Percentiles rank a stretch among this genome's conserved stretches.
Evolutionary conservation across 2,888 invertebrate genomes (phyloP).

Genomic region (Petrolisthes manimaculis): DNA sequence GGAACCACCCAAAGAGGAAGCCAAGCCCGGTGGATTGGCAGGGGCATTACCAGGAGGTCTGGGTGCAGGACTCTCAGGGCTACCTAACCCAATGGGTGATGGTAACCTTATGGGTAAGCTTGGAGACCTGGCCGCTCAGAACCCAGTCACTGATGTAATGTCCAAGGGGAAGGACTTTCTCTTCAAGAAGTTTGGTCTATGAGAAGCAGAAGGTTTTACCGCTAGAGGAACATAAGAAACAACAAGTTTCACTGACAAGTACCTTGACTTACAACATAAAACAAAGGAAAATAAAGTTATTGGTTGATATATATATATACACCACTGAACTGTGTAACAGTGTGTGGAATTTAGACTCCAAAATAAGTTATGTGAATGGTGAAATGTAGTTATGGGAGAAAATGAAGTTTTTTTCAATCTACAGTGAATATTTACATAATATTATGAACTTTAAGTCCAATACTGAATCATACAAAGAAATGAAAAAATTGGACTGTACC

Average conservation of each 20-base stretch:
- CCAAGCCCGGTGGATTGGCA: constrained; percentile 60
- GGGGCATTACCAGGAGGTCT: constrained; percentile 64
- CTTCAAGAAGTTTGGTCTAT: constrained; percentile 93
- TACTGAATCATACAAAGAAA: no score
- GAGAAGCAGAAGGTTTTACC: constrained; percentile 68
- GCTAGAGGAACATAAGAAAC: not conserved
- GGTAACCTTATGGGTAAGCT: constrained; percentile 63
- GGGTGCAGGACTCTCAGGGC: constrained; percentile 56
- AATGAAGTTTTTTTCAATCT: no score
- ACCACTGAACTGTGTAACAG: no score
- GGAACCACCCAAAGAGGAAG: constrained; percentile 33
- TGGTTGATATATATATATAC: no score
- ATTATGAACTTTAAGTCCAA: no score
- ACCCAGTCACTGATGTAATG: constrained; percentile 89
- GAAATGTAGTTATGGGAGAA: not conserved
- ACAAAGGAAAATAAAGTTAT: no score
- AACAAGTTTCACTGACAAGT: no score
- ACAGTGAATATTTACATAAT: no score
- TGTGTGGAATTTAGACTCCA: no score
- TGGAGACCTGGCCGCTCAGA: constrained; percentile 70
- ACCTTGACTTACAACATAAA: no score
- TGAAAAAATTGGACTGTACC: no score
- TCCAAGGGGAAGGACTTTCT: constrained; percentile 94
- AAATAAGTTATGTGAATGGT: not conserved
- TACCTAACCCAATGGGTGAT: constrained; percentile 64